Percentiles rank a stretch among this genome's conserved stretches.
These are phyloP conservation scores for Rhincodon typus DNA, from an alignment of 2,797 vertebrate genomes.

Conservation along the genomic window DNA sequence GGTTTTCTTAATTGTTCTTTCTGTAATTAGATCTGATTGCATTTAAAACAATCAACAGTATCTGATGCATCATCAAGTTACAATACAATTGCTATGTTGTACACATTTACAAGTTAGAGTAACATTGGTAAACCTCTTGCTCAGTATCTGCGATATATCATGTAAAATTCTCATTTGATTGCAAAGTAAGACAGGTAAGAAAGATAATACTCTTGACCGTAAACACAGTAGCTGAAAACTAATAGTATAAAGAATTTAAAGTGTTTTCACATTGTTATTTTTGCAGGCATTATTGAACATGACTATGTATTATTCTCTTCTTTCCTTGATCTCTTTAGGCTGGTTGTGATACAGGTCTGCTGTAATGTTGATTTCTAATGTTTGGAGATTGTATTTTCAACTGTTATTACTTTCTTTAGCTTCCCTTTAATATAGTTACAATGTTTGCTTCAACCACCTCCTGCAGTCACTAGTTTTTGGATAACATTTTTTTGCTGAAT, in stretches of 20 bases:
- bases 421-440: not conserved
- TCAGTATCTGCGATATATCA: not conserved
- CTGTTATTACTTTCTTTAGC: not conserved
- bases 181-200: not conserved
- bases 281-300: not conserved
- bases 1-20: constrained; percentile 54
- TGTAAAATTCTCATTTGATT: not conserved
- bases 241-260: not conserved
- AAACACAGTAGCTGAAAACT: not conserved
- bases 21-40: not conserved
- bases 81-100: not conserved
- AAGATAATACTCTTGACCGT: not conserved
- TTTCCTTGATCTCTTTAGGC: not conserved
- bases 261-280: not conserved
- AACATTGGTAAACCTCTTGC: not conserved
- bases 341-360: not conserved
- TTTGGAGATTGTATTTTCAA: not conserved
- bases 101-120: not conserved
- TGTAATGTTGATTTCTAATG: not conserved
- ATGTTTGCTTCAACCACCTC: not conserved
- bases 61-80: not conserved
- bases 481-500: not conserved
- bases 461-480: not conserved
- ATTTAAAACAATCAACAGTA: not conserved
- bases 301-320: not conserved